Conservation (phyloP, 2,888 invertebrate species). For the Drosophila atroscutellata region DNA sequence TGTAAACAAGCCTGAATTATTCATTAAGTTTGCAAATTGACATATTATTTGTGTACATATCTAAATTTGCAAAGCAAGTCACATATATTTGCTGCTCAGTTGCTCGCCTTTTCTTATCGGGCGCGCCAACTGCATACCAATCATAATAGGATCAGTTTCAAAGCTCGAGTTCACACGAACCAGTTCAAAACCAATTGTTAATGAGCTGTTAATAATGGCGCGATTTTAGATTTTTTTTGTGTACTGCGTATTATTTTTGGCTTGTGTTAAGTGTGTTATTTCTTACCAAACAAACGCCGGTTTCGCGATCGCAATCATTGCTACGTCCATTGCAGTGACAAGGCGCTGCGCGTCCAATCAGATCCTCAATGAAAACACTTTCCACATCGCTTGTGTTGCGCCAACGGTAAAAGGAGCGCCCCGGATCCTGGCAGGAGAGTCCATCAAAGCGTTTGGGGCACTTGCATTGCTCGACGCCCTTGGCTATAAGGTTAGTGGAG, state of each 20-base stretch:
- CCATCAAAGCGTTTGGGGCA: conserved; percentile 93
- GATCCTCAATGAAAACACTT: conserved; percentile 89
- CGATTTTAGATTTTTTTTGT: background rate
- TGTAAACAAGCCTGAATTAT: background rate
- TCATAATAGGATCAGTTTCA: background rate
- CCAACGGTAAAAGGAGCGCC: conserved; percentile 92
- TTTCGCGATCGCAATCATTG: conserved; percentile 91
- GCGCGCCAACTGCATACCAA: conserved; percentile 1
- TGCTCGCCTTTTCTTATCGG: background rate
- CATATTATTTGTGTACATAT: background rate
- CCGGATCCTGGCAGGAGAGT: conserved; percentile 95
- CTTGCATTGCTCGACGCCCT: conserved; percentile 93
- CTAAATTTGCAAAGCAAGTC: background rate
- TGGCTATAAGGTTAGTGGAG: conserved; percentile 89
- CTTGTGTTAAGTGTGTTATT: background rate
- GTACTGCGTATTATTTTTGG: background rate
- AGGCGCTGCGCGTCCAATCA: conserved; percentile 91
- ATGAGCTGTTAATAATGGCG: background rate
- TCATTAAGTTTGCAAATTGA: background rate
- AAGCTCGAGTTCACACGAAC: background rate
- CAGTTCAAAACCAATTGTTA: background rate
- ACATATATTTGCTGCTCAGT: background rate
- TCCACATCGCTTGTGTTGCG: conserved; percentile 87
- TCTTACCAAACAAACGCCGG: conserved; percentile 93
- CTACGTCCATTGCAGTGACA: conserved; percentile 94